Evolutionary conservation across 2,888 invertebrate genomes (phyloP), one percentile per base, ranked within the genome.

Genomic region (Cetonia aurata): DNA sequence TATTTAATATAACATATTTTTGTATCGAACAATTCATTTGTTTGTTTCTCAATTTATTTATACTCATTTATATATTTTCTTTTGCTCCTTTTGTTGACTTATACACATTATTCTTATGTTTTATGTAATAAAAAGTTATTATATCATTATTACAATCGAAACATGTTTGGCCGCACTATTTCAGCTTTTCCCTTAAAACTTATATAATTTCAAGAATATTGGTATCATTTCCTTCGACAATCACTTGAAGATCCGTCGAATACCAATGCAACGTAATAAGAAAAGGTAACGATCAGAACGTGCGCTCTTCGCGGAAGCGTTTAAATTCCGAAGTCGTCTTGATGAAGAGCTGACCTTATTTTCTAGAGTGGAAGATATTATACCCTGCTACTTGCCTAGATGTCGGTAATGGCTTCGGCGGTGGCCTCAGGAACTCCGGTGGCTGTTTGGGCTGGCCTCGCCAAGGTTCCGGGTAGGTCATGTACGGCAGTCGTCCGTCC

Each of bases 371-470:
- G 17, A 62, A 12, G 50, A 67, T 44, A 15, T 48, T n/a, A n/a
- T 37, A 57, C 57, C 41, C 10, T 10, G 15, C 9, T 57, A 67
- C 82, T 79, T 87, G 88, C 79, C 88, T 88, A 76, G 86, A 86
- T 80, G 87, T 87, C 41, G 89, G 88, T 56, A 85, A 80, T 46
- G 86, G 85, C 77, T 90, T 89, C 77, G 90, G 90, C 77, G 89
- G 88, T 53, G 91, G 91, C 78, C 90, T 86, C 70, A 91, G 87
- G 86, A 91, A 91, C 85, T 90, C 90, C 74, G 86, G 85, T 71
- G 85, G 87, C 80, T 86, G 87, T 75, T 83, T 83, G 72, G 83
- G 83, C 81, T 86, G 87, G 82, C 88, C 87, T 83, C 88, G 86
- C 85, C 87, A 88, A 82, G 87, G 87, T 81, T 88, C 87, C 81